phyloP scores from a whole-genome alignment of 2,797 vertebrate species.

The Sebastes nivosus region DNA sequence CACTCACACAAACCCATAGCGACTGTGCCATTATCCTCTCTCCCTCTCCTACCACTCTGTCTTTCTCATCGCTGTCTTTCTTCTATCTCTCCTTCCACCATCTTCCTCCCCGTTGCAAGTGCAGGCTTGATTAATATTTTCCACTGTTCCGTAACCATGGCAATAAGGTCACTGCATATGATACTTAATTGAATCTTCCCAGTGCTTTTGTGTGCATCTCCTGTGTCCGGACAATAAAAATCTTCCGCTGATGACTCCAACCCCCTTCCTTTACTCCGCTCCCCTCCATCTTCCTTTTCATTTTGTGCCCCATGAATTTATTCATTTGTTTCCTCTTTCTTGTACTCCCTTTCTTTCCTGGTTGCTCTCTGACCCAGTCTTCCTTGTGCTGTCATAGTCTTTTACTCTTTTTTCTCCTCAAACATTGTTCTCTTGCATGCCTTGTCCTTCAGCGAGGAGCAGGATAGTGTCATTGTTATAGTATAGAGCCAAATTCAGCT shows the following conservation, averaged over 20 bases:
- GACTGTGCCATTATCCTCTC: slow-evolving; percentile 42
- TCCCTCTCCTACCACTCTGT: slow-evolving; percentile 51
- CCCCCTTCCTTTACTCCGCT: slow-evolving; percentile 65
- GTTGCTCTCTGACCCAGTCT: slow-evolving; percentile 69
- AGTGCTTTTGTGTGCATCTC: slow-evolving; percentile 95
- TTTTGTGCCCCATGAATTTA: slow-evolving; percentile 84
- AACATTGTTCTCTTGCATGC: slow-evolving; percentile 51
- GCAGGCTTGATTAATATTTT: slow-evolving; percentile 99
- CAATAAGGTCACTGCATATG: slow-evolving; percentile 99
- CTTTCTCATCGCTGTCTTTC: slow-evolving; percentile 52
- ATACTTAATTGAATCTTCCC: slow-evolving; percentile 99
- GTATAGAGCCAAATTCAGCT: slow-evolving; percentile 24
- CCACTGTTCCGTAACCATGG: slow-evolving; percentile 99
- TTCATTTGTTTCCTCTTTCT: slow-evolving; percentile 83
- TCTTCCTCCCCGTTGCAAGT: slow-evolving; percentile 76
- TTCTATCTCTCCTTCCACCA: slow-evolving; percentile 75
- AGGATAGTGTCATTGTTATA: slow-evolving; percentile 66
- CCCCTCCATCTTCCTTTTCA: slow-evolving; percentile 77
- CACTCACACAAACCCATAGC: slow-evolving; percentile 50
- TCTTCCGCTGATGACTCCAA: slow-evolving; percentile 86
- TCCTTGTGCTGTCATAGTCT: slow-evolving; percentile 50
- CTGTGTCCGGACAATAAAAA: slow-evolving; percentile 94
- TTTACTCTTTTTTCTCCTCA: slow-evolving; percentile 38
- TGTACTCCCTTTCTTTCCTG: slow-evolving; percentile 59
- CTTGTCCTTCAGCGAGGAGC: slow-evolving; percentile 58